Evolutionary conservation across 2,113 vertebrate species (phyloP).

Genomic region (Lepus timidus): DNA sequence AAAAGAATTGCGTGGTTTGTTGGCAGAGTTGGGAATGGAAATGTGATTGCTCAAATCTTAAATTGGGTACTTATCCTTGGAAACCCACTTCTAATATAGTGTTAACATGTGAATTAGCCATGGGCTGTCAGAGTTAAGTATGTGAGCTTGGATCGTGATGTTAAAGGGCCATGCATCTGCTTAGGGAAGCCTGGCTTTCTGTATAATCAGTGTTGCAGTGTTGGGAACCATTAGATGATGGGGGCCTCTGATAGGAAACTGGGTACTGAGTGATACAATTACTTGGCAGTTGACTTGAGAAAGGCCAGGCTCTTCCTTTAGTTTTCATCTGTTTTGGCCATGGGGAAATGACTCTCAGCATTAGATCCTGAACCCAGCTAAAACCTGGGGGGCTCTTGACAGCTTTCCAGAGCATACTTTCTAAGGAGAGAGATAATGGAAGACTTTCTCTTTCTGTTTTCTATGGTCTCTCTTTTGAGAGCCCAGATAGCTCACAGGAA

Average conservation of each 20-base stretch:
- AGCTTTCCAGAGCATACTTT: not conserved
- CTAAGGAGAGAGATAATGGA: constrained; percentile 6
- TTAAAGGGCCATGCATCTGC: constrained; percentile 32
- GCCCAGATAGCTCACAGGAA: constrained; percentile 39
- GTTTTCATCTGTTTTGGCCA: constrained; percentile 34
- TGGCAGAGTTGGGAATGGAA: constrained; percentile 54
- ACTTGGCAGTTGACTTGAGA: constrained; percentile 24
- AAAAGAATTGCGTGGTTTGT: constrained; percentile 10
- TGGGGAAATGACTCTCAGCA: constrained; percentile 41
- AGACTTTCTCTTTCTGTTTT: not conserved
- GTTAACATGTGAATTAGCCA: constrained; percentile 50
- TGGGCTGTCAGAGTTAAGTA: constrained; percentile 44
- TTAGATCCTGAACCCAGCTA: not conserved
- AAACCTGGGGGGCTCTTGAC: not conserved
- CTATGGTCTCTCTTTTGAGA: constrained; percentile 39
- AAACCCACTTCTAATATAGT: not conserved
- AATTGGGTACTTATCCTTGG: not conserved
- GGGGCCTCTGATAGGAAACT: constrained; percentile 31
- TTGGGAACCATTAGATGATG: constrained; percentile 40
- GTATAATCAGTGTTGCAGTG: constrained; percentile 24
- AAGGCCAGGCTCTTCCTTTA: constrained; percentile 40
- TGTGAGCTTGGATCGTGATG: constrained; percentile 44
- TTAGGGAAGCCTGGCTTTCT: constrained; percentile 54
- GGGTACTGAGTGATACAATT: constrained; percentile 40
- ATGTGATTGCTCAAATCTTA: constrained; percentile 44